Conservation (phyloP, 1,140 invertebrate species). For the Carposina sasakii region DNA sequence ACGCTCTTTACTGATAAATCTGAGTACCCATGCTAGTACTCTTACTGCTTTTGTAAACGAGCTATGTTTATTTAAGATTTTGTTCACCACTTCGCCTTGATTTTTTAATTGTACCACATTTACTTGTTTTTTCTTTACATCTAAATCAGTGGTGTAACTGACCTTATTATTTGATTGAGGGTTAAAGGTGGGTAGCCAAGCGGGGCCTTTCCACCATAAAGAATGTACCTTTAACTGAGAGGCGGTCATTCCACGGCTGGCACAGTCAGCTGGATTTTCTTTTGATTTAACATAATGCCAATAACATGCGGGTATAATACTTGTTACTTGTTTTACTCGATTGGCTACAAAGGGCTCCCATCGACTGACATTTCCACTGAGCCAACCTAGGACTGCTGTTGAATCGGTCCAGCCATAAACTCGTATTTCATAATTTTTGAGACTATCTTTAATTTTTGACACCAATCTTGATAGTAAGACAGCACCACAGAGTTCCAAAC, state of each 20-base stretch:
- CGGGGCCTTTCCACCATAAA: constrained; percentile 46
- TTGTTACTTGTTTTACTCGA: constrained; percentile 36
- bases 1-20: constrained; percentile 10
- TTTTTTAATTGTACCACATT: too few relatives aligned
- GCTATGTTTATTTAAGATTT: constrained; percentile 10
- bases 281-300: constrained; percentile 33
- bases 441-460: background rate
- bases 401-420: constrained; percentile 37
- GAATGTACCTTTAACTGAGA: constrained; percentile 18
- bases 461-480: constrained; percentile 22
- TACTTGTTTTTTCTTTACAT: too few relatives aligned
- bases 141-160: too few relatives aligned
- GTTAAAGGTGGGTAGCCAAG: too few relatives aligned
- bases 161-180: too few relatives aligned
- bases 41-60: constrained; percentile 13
- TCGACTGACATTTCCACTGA: constrained; percentile 24
- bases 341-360: constrained; percentile 25
- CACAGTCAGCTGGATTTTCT: constrained; percentile 40
- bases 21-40: constrained; percentile 16
- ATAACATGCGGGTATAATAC: background rate
- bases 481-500: constrained; percentile 40
- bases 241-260: constrained; percentile 30
- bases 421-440: background rate
- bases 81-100: too few relatives aligned
- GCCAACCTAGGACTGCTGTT: constrained; percentile 33